Evolutionary conservation across 2,113 vertebrate species (phyloP).

Genomic region (Malurus cyaneus): DNA sequence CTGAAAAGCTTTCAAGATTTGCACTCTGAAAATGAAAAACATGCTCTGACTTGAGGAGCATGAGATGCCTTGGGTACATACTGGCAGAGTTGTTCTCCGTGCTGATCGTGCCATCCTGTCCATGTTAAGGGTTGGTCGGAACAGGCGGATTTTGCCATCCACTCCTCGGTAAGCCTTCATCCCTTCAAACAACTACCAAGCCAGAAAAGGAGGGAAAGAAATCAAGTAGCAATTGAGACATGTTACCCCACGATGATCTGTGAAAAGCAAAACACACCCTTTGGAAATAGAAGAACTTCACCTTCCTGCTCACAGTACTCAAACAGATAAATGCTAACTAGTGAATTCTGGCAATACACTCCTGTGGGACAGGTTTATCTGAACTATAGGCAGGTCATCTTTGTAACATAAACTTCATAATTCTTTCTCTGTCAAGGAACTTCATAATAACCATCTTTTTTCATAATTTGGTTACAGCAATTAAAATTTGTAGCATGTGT

Average conservation of each 20-base stretch:
- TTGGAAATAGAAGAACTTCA: neutral
- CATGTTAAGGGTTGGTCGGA: constrained; percentile 89
- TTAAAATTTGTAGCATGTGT: constrained; percentile 51
- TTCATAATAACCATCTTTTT: neutral
- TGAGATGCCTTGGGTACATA: constrained; percentile 46
- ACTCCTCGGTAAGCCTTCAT: constrained; percentile 87
- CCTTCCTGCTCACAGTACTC: neutral
- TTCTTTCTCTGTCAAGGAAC: neutral
- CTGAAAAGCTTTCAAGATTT: neutral
- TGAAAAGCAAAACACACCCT: neutral
- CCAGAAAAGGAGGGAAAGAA: neutral
- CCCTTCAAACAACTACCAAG: constrained; percentile 86
- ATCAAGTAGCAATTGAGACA: neutral
- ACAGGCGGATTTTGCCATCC: constrained; percentile 84
- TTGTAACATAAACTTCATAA: neutral
- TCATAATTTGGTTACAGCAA: neutral
- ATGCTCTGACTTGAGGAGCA: neutral
- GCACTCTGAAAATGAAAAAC: neutral
- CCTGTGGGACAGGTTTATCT: neutral
- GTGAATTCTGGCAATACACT: neutral
- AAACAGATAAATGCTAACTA: neutral
- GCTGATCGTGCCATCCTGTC: constrained; percentile 84
- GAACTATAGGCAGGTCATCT: neutral
- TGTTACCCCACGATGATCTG: neutral
- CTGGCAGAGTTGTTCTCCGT: constrained; percentile 81